Conservation (phyloP, 2,797 vertebrate species). For the Micromesistius poutassou region DNA sequence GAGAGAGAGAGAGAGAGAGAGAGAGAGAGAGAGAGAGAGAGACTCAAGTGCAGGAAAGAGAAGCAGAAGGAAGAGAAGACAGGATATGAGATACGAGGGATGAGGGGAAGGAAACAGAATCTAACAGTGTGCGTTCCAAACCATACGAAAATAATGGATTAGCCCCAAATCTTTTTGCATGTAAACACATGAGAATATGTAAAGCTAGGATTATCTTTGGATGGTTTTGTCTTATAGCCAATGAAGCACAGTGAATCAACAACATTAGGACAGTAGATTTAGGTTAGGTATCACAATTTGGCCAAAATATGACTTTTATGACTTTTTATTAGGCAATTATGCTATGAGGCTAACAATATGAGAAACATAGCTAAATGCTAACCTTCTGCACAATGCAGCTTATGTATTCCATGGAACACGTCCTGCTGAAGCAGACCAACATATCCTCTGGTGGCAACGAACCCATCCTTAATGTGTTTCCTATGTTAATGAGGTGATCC, state of each 20-base stretch:
- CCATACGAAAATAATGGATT: neutral
- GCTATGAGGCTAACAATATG: too few species aligned
- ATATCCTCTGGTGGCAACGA: neutral
- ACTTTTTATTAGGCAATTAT: too few species aligned
- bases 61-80: neutral
- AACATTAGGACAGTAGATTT: too few species aligned
- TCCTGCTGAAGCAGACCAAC: neutral
- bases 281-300: too few species aligned
- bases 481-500: neutral
- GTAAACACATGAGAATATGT: too few species aligned
- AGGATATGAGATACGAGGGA: neutral
- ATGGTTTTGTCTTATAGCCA: too few species aligned
- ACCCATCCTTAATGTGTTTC: neutral
- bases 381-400: too few species aligned
- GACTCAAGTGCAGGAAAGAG: conserved; percentile 13
- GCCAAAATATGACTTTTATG: too few species aligned
- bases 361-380: neutral
- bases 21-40: conserved; percentile 6
- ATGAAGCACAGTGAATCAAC: too few species aligned
- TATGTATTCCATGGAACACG: neutral
- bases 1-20: neutral
- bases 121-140: neutral
- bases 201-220: too few species aligned
- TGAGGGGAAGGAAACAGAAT: neutral
- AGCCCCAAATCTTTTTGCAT: too few species aligned